Percentiles rank a stretch among this genome's conserved stretches.
phyloP scores from a whole-genome alignment of 1,140 invertebrate species.

The Oryctes rhinoceros region DNA sequence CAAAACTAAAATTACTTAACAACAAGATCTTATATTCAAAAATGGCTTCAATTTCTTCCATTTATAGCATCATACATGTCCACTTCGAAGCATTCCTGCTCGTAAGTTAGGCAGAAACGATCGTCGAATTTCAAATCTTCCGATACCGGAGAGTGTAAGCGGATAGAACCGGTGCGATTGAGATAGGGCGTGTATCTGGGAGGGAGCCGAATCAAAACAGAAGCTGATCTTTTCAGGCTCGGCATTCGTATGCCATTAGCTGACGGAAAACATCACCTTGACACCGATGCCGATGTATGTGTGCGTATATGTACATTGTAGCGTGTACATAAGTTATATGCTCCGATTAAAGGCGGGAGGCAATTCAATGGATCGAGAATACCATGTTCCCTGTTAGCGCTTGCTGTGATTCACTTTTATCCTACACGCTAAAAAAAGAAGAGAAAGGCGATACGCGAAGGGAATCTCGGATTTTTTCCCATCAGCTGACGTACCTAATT shows the following conservation, averaged over 20 bases:
- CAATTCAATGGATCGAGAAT: not conserved
- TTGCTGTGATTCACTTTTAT: constrained; percentile 14
- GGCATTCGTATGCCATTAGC: not conserved
- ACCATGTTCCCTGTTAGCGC: constrained; percentile 15
- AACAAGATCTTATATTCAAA: no score
- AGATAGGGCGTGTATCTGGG: not conserved
- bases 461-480: not conserved
- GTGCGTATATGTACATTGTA: not conserved
- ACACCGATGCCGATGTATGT: constrained; percentile 10
- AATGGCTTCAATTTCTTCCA: no score
- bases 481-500: not conserved
- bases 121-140: no score
- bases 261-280: constrained; percentile 29
- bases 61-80: no score
- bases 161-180: constrained; percentile 24
- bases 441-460: not conserved
- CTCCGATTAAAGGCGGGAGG: not conserved
- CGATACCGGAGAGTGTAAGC: not conserved
- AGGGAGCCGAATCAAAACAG: constrained; percentile 16
- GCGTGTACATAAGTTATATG: not conserved
- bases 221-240: constrained; percentile 29
- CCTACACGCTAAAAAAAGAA: constrained; percentile 3
- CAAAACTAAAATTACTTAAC: no score
- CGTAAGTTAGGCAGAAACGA: no score
- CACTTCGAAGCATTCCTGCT: no score